Evolutionary conservation across 2,888 invertebrate genomes (phyloP).

Genomic region (Phengaris arion): DNA sequence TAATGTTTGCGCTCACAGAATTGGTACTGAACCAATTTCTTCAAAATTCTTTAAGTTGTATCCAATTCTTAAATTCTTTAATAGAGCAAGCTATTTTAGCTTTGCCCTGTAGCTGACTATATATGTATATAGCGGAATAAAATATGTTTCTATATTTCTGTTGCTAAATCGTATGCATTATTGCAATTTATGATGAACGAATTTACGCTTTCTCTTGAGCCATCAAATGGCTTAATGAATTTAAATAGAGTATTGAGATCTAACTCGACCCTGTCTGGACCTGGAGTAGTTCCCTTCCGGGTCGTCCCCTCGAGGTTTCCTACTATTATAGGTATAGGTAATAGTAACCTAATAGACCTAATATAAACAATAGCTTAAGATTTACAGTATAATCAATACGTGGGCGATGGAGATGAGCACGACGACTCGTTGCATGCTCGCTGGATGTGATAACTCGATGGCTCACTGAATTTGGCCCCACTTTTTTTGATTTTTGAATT

Average conservation of each 20-base stretch:
- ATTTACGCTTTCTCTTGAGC: no score
- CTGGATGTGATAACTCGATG: no score
- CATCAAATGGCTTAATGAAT: background rate
- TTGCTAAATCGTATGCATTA: no score
- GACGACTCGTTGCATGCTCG: background rate
- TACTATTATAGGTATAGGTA: no score
- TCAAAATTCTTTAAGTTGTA: constrained; percentile 28
- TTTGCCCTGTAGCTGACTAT: constrained; percentile 6
- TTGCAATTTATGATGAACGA: background rate
- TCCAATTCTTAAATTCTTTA: constrained; percentile 12
- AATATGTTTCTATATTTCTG: background rate
- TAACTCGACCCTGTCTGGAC: background rate
- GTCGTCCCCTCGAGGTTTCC: no score
- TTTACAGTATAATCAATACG: no score
- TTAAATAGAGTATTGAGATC: background rate
- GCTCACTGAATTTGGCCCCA: no score
- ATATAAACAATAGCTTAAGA: no score
- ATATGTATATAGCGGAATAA: background rate
- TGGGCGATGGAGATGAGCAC: background rate
- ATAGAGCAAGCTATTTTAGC: constrained; percentile 26
- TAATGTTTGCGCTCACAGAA: constrained; percentile 33
- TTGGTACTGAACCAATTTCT: constrained; percentile 35
- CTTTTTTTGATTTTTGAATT: no score
- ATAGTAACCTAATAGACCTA: no score
- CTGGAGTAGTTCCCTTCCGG: background rate